Percentiles rank a stretch among this genome's conserved stretches.
phyloP scores from a whole-genome alignment of 2,888 invertebrate species.

The Tolmerus cingulatus region DNA sequence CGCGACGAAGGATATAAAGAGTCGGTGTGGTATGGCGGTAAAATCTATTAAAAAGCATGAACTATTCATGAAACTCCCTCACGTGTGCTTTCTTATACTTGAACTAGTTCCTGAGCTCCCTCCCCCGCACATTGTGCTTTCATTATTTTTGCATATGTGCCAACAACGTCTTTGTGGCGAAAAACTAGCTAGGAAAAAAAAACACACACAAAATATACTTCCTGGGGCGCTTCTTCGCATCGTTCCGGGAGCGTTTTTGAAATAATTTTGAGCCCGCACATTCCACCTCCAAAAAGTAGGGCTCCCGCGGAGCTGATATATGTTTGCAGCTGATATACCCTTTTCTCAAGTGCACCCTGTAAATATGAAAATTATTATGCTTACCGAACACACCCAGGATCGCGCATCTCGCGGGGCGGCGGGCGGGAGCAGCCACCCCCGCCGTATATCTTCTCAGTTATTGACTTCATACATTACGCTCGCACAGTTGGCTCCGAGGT shows the following conservation, averaged over 20 bases:
- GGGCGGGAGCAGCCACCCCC: neutral
- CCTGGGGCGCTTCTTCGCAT: neutral
- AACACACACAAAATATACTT: neutral
- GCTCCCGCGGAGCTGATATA: conserved; percentile 6
- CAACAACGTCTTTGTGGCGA: conserved; percentile 6
- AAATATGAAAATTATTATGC: conserved; percentile 41
- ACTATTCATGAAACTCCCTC: conserved; percentile 35
- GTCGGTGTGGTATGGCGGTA: neutral
- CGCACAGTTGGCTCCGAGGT: conserved; percentile 41
- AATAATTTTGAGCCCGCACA: neutral
- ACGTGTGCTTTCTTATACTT: conserved; percentile 26
- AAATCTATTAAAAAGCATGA: conserved; percentile 32
- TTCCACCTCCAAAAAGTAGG: neutral
- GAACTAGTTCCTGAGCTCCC: neutral
- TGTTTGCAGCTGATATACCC: conserved; percentile 32
- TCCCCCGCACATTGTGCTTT: neutral
- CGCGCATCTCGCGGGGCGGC: neutral
- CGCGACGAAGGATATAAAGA: neutral
- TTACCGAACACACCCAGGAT: neutral
- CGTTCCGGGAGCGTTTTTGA: neutral
- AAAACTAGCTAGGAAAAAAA: neutral
- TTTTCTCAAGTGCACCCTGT: conserved; percentile 24
- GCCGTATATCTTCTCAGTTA: conserved; percentile 27
- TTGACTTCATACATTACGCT: conserved; percentile 40
- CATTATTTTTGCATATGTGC: conserved; percentile 36